phyloP scores from a whole-genome alignment of 2,113 vertebrate species.

The Bufo bufo region DNA sequence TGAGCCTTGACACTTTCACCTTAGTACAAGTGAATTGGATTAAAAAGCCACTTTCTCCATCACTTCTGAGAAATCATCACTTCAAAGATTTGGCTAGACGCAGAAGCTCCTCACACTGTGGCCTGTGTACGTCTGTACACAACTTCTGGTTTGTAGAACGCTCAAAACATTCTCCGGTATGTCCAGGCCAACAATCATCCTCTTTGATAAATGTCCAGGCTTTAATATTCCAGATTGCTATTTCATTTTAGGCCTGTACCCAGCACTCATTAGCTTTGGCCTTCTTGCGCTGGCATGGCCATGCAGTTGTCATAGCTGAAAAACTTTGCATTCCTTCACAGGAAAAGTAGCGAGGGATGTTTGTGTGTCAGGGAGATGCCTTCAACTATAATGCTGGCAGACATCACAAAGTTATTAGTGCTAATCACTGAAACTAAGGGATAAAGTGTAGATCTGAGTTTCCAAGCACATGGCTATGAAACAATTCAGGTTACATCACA shows the following conservation, averaged over 20 bases:
- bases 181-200: constrained; percentile 28
- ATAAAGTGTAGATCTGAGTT: not conserved
- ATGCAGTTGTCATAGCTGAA: constrained; percentile 25
- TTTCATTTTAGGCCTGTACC: constrained; percentile 25
- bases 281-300: constrained; percentile 5
- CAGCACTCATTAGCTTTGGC: constrained; percentile 19
- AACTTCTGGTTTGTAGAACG: constrained; percentile 24
- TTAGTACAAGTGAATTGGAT: constrained; percentile 36
- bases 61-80: constrained; percentile 40
- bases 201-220: constrained; percentile 47
- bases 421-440: not conserved
- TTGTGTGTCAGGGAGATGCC: not conserved
- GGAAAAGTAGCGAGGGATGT: constrained; percentile 10
- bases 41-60: constrained; percentile 41
- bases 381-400: not conserved
- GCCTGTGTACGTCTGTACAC: constrained; percentile 21
- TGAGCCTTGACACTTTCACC: constrained; percentile 32
- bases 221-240: constrained; percentile 41
- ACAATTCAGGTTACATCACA: not conserved
- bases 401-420: not conserved
- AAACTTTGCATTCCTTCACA: constrained; percentile 27
- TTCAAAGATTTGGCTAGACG: constrained; percentile 14
- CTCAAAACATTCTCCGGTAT: constrained; percentile 29
- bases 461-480: not conserved
- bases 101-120: constrained; percentile 5